Evolutionary conservation across 2,797 vertebrate genomes (phyloP).

Genomic region (Mergus octosetaceus): DNA sequence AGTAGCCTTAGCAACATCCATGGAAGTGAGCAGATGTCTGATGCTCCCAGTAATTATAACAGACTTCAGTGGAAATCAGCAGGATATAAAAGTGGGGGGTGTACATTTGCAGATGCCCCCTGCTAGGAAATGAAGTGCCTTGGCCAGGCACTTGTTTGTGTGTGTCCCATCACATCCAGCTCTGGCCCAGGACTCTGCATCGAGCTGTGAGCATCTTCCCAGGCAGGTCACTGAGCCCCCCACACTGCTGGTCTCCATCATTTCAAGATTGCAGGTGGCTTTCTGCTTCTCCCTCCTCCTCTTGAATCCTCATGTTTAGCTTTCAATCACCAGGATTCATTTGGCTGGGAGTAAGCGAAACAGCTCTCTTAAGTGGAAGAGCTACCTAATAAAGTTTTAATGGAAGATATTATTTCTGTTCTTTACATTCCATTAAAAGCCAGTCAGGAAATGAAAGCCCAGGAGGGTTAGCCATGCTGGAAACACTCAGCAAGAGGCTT

Average conservation of each 20-base stretch:
- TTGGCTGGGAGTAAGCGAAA: background rate
- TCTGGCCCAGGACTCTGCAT: background rate
- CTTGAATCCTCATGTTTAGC: background rate
- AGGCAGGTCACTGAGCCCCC: background rate
- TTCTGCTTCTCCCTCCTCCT: background rate
- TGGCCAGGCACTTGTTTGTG: background rate
- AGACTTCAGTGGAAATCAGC: background rate
- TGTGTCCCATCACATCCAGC: background rate
- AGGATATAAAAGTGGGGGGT: background rate
- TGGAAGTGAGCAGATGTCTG: background rate
- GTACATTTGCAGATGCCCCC: background rate
- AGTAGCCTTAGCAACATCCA: background rate
- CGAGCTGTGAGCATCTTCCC: background rate
- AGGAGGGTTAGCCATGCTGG: slow-evolving; percentile 6
- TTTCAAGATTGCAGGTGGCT: background rate
- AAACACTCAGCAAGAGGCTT: slow-evolving; percentile 24
- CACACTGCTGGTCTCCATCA: background rate
- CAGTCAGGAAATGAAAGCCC: slow-evolving; percentile 50
- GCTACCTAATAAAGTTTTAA: slow-evolving; percentile 57
- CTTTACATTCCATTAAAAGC: slow-evolving; percentile 63
- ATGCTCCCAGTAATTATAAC: background rate
- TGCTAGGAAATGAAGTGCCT: background rate
- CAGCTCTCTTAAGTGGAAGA: slow-evolving; percentile 29
- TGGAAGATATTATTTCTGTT: slow-evolving; percentile 55
- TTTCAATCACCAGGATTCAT: background rate